A percentile compares a stretch with the other conserved stretches of the same genome.
These are phyloP conservation scores for Condylura cristata DNA, from an alignment of 2,113 vertebrate genomes.

Conservation along the genomic window DNA sequence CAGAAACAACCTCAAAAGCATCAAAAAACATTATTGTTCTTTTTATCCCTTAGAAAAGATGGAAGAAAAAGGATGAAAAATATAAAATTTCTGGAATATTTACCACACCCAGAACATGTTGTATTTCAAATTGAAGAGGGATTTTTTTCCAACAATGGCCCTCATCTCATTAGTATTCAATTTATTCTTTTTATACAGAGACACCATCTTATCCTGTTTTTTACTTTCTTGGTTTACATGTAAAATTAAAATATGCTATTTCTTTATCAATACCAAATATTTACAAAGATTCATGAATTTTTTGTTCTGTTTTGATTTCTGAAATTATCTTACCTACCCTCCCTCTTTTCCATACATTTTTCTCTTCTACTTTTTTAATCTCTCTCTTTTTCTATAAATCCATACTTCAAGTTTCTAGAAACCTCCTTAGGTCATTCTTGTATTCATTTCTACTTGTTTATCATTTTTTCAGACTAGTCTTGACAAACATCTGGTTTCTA, in stretches of 20 bases:
- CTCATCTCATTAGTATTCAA: neutral
- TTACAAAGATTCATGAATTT: neutral
- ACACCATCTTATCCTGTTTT: neutral
- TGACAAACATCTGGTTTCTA: slow-evolving; percentile 89
- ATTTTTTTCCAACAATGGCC: neutral
- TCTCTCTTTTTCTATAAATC: slow-evolving; percentile 47
- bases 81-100: neutral
- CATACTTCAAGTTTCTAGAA: slow-evolving; percentile 72
- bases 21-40: slow-evolving; percentile 25
- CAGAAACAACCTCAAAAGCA: slow-evolving; percentile 34
- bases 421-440: slow-evolving; percentile 79
- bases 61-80: neutral
- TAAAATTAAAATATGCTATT: slow-evolving; percentile 26
- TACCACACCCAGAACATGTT: neutral
- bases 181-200: slow-evolving; percentile 3
- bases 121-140: neutral
- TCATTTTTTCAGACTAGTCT: slow-evolving; percentile 83
- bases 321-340: neutral
- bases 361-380: neutral
- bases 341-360: neutral
- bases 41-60: neutral
- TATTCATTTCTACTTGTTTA: slow-evolving; percentile 87
- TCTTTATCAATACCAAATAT: slow-evolving; percentile 33
- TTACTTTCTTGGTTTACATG: neutral
- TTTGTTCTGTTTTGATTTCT: neutral